phyloP scores from a whole-genome alignment of 2,797 vertebrate species.

The Myiotriccus ornatus region DNA sequence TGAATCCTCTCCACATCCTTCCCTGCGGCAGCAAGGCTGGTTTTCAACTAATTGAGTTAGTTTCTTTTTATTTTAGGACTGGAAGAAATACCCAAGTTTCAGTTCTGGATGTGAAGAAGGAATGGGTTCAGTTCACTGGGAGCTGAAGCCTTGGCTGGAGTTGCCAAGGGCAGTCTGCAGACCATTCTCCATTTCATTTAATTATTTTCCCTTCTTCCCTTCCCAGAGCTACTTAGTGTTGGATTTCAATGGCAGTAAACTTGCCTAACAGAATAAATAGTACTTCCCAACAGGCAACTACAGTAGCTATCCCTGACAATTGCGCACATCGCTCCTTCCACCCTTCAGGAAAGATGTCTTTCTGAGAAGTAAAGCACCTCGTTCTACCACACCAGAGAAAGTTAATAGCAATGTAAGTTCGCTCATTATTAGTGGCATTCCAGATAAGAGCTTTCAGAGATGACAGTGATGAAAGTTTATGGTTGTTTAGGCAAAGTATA shows the following conservation, averaged over 20 bases:
- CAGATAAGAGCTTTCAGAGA: not conserved
- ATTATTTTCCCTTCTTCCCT: not conserved
- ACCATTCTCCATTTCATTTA: not conserved
- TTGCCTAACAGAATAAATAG: not conserved
- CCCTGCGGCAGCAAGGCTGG: not conserved
- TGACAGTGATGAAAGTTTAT: not conserved
- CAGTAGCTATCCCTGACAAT: rapidly evolving
- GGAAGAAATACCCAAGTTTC: not conserved
- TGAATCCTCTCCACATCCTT: not conserved
- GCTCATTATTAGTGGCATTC: not conserved
- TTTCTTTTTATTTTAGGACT: not conserved
- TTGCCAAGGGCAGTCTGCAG: not conserved
- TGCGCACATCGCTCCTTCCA: not conserved
- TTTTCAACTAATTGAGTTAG: not conserved
- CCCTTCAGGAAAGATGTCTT: not conserved
- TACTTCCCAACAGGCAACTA: not conserved
- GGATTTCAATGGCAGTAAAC: not conserved
- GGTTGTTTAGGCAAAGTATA: not conserved
- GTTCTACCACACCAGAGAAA: not conserved
- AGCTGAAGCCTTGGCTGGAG: not conserved
- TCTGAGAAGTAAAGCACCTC: not conserved
- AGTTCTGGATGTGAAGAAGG: not conserved
- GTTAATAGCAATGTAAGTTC: not conserved
- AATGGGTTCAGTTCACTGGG: not conserved
- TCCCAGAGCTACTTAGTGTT: not conserved